Evolutionary conservation across 2,113 vertebrate species (phyloP).

Genomic region (Zosterops lateralis): DNA sequence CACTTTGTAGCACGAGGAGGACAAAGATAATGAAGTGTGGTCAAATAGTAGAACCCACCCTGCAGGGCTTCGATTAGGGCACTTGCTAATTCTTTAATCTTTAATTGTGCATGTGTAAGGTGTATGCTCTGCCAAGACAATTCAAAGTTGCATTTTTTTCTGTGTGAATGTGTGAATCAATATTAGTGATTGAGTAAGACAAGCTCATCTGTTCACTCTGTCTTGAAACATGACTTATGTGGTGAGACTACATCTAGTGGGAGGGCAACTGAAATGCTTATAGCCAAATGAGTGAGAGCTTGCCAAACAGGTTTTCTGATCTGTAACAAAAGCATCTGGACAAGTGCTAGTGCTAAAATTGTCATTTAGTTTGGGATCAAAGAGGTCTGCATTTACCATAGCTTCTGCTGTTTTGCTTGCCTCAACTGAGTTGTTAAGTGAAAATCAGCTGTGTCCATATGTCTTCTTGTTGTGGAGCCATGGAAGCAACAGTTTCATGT

Average conservation of each 20-base stretch:
- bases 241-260: conserved; percentile 53
- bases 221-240: conserved; percentile 59
- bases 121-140: conserved; percentile 24
- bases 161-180: conserved; percentile 41
- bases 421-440: conserved; percentile 7
- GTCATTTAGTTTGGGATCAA: conserved; percentile 45
- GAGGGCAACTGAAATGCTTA: conserved; percentile 53
- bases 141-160: conserved; percentile 57
- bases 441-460: conserved; percentile 4
- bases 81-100: conserved; percentile 45
- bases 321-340: conserved; percentile 67
- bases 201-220: conserved; percentile 61
- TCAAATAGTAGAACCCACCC: conserved; percentile 4
- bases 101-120: conserved; percentile 54
- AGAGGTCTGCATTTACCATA: conserved; percentile 24
- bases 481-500: background rate
- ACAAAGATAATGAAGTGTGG: conserved; percentile 42
- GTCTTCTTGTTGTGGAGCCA: background rate
- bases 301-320: conserved; percentile 66
- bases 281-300: conserved; percentile 46
- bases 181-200: conserved; percentile 63
- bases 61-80: conserved; percentile 21
- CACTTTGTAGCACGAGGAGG: conserved; percentile 7
- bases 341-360: conserved; percentile 47
- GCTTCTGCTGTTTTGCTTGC: conserved; percentile 20